Conservation (phyloP, 1,140 invertebrate species). For the Hylaeus volcanicus region DNA sequence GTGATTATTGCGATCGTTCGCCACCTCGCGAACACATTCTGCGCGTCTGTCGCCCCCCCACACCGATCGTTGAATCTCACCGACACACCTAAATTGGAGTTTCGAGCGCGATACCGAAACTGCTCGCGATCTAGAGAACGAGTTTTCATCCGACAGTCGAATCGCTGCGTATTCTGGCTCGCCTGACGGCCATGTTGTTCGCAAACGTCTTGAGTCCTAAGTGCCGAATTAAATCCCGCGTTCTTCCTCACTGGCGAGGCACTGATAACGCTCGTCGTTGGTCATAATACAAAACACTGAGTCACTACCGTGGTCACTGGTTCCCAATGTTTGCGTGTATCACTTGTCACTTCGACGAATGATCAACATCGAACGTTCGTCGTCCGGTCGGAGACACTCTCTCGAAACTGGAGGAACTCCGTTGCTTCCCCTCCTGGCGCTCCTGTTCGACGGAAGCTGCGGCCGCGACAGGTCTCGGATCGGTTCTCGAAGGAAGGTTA, state of each 20-base stretch:
- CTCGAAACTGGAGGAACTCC: no score
- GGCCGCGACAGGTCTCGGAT: not conserved
- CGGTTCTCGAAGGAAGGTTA: not conserved
- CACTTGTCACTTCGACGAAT: not conserved
- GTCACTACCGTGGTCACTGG: not conserved
- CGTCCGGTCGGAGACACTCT: not conserved
- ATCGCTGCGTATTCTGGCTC: not conserved
- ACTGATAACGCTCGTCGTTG: not conserved
- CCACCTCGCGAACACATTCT: conserved; percentile 8
- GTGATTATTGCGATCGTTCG: not conserved
- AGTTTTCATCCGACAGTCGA: conserved; percentile 1
- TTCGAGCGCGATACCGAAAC: not conserved
- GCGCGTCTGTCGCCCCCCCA: not conserved
- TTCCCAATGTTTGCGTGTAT: not conserved
- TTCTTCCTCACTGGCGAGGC: not conserved
- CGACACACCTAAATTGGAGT: not conserved
- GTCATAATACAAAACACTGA: not conserved
- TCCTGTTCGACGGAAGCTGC: no score
- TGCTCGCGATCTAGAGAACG: no score
- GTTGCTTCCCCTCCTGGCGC: no score
- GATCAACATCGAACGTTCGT: no score
- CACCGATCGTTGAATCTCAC: not conserved
- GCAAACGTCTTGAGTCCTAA: not conserved
- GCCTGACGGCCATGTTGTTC: conserved; percentile 28
- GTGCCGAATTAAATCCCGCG: not conserved